Evolutionary conservation across 2,888 invertebrate species (phyloP), one percentile per base, ranked within the genome.

Genomic region (Eustalomyia histrio): DNA sequence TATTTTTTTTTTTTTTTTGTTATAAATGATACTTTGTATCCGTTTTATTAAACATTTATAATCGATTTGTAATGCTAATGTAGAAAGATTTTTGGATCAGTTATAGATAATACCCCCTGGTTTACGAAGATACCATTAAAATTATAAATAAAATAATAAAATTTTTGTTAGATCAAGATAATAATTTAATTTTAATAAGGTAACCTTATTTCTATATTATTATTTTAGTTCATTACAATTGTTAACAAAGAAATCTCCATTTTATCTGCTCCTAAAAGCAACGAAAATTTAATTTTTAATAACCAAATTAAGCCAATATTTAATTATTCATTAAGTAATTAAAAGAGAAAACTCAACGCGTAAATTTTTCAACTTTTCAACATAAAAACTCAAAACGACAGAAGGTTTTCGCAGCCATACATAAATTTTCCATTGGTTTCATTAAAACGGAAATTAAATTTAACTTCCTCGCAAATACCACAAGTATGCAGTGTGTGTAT

Each of bases 291-390:
- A n/a, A n/a, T n/a, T n/a, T 74, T 69, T 85, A 87, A 87, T 88
- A 88, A 88, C 85, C 60, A 87, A 88, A 88, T 88, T 88, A 83
- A 78, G 85, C 85, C 86, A 87, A 86, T 87, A 87, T 87, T 88
- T 86, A 87, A 88, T 88, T 88, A 88, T 88, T 88, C 88, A 88
- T 87, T 87, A 88, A 86, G 86, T 88, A 88, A 88, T 88, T 88
- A 87, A 87, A 75, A 86, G 85, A 29, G 63, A 71, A 43, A 68
- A 52, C 18, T 68, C 63, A 68, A 33, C 73, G 18, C 21, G 33
- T 53, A 35, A 16, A 53, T n/a, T 14, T 57, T 33, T 16, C 10
- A 43, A 63, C n/a, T 60, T 76, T 65, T 60, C 24, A 71, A 16
- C 39, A 12, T 17, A 18, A 17, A 21, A 80, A 76, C 68, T 58